Percentiles rank a stretch among this genome's conserved stretches.
These are phyloP conservation scores for Eudemis profundana DNA, from an alignment of 2,888 invertebrate genomes.

Conservation along the genomic window DNA sequence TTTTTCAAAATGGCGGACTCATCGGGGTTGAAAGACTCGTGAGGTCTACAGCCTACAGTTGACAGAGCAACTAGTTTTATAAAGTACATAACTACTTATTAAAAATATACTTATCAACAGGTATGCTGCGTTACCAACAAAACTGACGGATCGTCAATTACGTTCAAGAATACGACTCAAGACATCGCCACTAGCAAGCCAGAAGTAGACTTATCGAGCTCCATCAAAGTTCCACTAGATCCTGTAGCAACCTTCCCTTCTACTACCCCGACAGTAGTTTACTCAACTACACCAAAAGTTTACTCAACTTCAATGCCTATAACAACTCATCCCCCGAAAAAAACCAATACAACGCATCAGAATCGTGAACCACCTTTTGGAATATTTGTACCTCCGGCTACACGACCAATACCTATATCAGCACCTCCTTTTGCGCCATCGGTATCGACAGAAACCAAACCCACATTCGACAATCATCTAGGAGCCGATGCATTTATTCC, in stretches of 20 bases:
- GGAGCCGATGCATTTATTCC: not conserved
- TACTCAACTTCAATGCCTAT: conserved; percentile 7
- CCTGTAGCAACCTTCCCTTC: not conserved
- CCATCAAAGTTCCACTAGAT: conserved; percentile 23
- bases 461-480: conserved; percentile 21
- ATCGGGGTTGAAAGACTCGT: no score
- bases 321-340: not conserved
- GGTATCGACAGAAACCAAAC: not conserved
- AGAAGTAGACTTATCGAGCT: not conserved
- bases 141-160: conserved; percentile 24
- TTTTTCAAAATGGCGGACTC: no score
- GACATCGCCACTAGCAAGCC: conserved; percentile 22
- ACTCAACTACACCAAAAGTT: conserved; percentile 5
- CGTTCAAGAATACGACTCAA: conserved; percentile 22
- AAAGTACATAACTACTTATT: no score
- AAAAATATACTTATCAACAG: conserved; percentile 37
- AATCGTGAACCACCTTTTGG: not conserved
- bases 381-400: no score
- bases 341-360: not conserved
- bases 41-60: no score
- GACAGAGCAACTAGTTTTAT: no score
- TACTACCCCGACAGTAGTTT: not conserved
- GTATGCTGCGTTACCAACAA: conserved; percentile 40
- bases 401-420: not conserved
- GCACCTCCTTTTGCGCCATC: not conserved